Percentiles rank a stretch among this genome's conserved stretches.
These are phyloP conservation scores for Anastrepha ludens DNA, from an alignment of 1,140 invertebrate species.

Conservation along the genomic window DNA sequence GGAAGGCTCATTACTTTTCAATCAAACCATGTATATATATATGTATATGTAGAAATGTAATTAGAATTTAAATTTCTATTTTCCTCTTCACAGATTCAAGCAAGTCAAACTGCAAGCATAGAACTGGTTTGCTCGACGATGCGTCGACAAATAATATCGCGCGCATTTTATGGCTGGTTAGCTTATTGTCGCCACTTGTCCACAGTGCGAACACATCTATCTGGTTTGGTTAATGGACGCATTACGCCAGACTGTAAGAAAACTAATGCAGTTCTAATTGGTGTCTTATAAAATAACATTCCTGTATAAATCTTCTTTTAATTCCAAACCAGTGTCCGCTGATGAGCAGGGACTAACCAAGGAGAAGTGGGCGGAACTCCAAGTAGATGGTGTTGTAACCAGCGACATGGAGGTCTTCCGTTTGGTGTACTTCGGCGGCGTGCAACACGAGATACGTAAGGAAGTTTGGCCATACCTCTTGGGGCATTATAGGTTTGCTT, in stretches of 20 bases:
- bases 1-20: no score
- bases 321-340: neutral
- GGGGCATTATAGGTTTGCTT: constrained; percentile 81
- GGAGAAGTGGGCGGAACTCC: constrained; percentile 80
- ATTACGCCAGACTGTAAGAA: constrained; percentile 77
- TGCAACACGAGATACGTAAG: constrained; percentile 84
- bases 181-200: constrained; percentile 92
- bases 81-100: constrained; percentile 55
- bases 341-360: constrained; percentile 79
- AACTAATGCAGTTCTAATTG: neutral
- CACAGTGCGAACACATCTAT: constrained; percentile 91
- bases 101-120: constrained; percentile 75
- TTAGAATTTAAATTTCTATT: neutral
- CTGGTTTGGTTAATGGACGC: constrained; percentile 84
- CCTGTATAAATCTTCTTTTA: neutral
- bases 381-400: constrained; percentile 77
- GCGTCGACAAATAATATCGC: constrained; percentile 92
- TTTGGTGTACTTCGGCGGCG: constrained; percentile 89
- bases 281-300: neutral
- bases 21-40: no score
- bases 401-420: constrained; percentile 84
- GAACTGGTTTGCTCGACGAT: constrained; percentile 90
- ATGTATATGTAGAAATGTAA: no score
- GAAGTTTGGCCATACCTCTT: constrained; percentile 93
- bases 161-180: constrained; percentile 96